These are phyloP conservation scores for Nomada hirtipes DNA, from an alignment of 2,888 invertebrate species.

Conservation along the genomic window DNA sequence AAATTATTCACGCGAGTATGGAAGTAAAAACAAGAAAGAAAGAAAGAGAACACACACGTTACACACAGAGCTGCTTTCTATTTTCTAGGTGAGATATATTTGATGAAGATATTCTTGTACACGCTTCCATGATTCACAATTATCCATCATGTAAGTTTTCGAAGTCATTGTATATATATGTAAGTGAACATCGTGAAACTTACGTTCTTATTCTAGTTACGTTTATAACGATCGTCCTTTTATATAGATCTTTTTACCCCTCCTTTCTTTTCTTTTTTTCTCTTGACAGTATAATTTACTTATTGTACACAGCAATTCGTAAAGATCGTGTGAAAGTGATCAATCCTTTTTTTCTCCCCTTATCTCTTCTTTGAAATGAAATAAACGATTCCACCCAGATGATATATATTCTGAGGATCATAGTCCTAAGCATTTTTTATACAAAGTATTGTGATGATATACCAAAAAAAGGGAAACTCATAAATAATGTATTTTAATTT, in stretches of 20 bases:
- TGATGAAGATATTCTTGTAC: constrained; percentile 63
- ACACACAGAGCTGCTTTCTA: constrained; percentile 57
- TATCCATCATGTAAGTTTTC: constrained; percentile 53
- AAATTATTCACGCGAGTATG: constrained; percentile 25
- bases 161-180: constrained; percentile 46
- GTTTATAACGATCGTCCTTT: constrained; percentile 13
- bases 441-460: constrained; percentile 74
- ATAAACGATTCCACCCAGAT: constrained; percentile 66
- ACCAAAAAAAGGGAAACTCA: constrained; percentile 71
- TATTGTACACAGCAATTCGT: constrained; percentile 43
- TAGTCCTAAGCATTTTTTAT: constrained; percentile 76
- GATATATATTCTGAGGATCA: constrained; percentile 66
- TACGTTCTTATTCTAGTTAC: constrained; percentile 37
- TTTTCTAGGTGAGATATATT: constrained; percentile 61
- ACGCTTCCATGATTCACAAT: constrained; percentile 59
- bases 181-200: constrained; percentile 47
- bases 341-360: constrained; percentile 22
- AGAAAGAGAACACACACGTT: constrained; percentile 25
- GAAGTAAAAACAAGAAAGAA: constrained; percentile 10
- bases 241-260: constrained; percentile 8
- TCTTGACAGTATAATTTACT: constrained; percentile 29
- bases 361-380: constrained; percentile 29
- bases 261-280: constrained; percentile 11
- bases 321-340: constrained; percentile 58
- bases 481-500: constrained; percentile 78